Conservation (phyloP, 2,888 invertebrate species). For the Latrodectus hesperus region DNA sequence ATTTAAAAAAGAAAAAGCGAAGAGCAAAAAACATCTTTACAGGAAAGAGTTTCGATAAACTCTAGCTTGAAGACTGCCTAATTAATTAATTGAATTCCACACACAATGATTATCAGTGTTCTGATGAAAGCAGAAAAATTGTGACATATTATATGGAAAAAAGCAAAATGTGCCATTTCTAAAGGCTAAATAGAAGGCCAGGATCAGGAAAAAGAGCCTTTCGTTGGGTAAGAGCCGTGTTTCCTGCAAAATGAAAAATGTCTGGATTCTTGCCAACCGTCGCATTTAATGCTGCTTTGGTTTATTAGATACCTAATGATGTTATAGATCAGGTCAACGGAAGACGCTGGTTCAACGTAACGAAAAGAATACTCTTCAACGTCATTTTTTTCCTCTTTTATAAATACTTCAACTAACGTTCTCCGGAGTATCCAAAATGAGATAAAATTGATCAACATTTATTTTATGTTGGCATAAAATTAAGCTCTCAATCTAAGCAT, state of each 20-base stretch:
- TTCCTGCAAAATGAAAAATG: slow-evolving; percentile 49
- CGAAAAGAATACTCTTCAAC: slow-evolving; percentile 36
- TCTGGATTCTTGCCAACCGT: slow-evolving; percentile 41
- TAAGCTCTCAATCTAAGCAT: neutral
- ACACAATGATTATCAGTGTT: slow-evolving; percentile 40
- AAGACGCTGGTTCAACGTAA: slow-evolving; percentile 35
- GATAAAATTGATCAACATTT: slow-evolving; percentile 30
- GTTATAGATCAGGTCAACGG: slow-evolving; percentile 51
- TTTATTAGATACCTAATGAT: slow-evolving; percentile 62
- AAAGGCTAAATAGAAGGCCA: slow-evolving; percentile 11
- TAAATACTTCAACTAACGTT: neutral
- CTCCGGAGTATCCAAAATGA: slow-evolving; percentile 21
- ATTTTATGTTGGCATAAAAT: slow-evolving; percentile 16
- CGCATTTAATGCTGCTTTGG: slow-evolving; percentile 35
- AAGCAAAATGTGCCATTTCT: neutral
- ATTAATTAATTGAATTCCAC: slow-evolving; percentile 49
- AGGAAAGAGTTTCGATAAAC: neutral
- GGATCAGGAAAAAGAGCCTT: slow-evolving; percentile 23
- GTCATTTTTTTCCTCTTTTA: slow-evolving; percentile 33
- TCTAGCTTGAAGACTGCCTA: slow-evolving; percentile 27
- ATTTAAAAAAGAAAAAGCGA: no score
- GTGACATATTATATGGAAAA: neutral
- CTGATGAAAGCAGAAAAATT: neutral
- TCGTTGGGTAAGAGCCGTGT: slow-evolving; percentile 21
- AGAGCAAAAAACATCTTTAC: neutral